A percentile compares a stretch with the other conserved stretches of the same genome.
Conservation (phyloP, 2,113 vertebrate species). For the Chionis minor region DNA sequence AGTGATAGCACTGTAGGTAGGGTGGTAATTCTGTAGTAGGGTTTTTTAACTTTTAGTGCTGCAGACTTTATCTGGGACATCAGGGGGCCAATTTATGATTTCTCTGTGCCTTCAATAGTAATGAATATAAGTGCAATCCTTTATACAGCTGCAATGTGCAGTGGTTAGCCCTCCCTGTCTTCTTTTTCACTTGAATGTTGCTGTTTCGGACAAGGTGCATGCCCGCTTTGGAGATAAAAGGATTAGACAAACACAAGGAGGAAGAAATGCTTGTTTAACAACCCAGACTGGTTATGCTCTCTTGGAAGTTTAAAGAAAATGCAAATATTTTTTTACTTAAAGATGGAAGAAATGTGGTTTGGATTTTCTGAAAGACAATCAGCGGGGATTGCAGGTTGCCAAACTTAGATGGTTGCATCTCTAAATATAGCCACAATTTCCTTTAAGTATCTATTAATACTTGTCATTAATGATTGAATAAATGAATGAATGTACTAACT, state of each 20-base stretch:
- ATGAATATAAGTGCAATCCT: background rate
- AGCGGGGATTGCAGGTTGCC: background rate
- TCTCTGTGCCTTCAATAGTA: conserved; percentile 10
- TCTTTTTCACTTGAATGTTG: background rate
- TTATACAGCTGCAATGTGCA: background rate
- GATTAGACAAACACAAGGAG: background rate
- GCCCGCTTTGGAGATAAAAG: background rate
- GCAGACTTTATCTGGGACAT: background rate
- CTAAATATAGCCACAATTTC: background rate
- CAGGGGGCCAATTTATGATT: background rate
- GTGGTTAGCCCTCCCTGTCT: background rate
- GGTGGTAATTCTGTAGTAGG: background rate
- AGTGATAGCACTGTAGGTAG: background rate
- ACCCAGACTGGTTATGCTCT: background rate
- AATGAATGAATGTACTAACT: background rate
- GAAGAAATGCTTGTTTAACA: background rate
- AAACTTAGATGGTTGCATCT: background rate
- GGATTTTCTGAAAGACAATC: background rate
- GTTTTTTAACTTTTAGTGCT: background rate
- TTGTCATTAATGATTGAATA: background rate
- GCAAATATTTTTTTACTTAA: background rate
- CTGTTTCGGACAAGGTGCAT: background rate
- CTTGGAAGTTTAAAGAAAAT: background rate
- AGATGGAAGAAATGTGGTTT: background rate
- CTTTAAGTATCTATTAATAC: conserved; percentile 22